Conservation (phyloP, 2,797 vertebrate genomes). For the Catamblyrhynchus diadema region DNA sequence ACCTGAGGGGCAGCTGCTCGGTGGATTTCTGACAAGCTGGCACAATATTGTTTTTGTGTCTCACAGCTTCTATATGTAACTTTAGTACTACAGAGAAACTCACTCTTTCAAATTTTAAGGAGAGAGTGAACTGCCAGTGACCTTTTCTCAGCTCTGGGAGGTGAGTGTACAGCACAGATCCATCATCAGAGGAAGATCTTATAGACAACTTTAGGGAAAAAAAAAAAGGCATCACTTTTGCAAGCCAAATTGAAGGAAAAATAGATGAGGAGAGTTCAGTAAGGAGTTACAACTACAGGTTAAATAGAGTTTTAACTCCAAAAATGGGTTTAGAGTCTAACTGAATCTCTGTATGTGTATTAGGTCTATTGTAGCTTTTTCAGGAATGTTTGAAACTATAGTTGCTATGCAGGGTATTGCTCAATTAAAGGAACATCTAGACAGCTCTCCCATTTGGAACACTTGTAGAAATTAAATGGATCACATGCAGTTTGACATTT, state of each 20-base stretch:
- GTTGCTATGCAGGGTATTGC: constrained; percentile 47
- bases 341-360: not conserved
- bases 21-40: constrained; percentile 20
- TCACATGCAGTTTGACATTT: constrained; percentile 80
- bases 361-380: not conserved
- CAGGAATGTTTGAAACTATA: constrained; percentile 54
- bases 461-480: constrained; percentile 80
- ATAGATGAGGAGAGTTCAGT: not conserved
- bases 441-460: constrained; percentile 73
- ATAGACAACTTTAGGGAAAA: not conserved
- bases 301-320: constrained; percentile 4
- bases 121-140: constrained; percentile 40
- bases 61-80: constrained; percentile 15
- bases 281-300: not conserved
- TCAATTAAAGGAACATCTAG: constrained; percentile 65
- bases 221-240: not conserved
- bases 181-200: not conserved
- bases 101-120: constrained; percentile 40
- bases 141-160: constrained; percentile 55
- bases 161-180: constrained; percentile 26
- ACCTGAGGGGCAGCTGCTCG: constrained; percentile 7
- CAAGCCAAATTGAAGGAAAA: not conserved
- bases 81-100: constrained; percentile 36
- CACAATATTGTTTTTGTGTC: constrained; percentile 36
- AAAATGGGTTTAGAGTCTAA: not conserved